These are phyloP conservation scores for Tachina lurida DNA, from an alignment of 2,888 invertebrate genomes.

Conservation along the genomic window DNA sequence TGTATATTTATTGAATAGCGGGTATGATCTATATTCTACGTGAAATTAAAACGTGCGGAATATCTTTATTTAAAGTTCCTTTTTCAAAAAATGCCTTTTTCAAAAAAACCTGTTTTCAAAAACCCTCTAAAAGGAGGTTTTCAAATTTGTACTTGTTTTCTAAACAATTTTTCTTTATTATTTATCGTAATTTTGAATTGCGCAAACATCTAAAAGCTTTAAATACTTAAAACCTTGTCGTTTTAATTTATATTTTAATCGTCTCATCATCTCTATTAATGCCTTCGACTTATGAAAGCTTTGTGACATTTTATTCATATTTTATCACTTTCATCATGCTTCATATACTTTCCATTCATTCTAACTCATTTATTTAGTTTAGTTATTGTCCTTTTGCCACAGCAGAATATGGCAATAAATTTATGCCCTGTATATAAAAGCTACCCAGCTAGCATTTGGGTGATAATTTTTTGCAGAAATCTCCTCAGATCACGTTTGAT, in stretches of 20 bases:
- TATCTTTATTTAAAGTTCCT: background rate
- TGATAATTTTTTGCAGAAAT: too few species aligned
- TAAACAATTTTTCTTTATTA: too few species aligned
- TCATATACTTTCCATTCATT: background rate
- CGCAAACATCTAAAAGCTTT: background rate
- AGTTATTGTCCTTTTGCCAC: background rate
- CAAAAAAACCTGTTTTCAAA: too few species aligned
- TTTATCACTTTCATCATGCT: background rate
- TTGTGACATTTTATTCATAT: conserved; percentile 27
- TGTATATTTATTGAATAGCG: too few species aligned
- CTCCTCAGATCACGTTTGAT: too few species aligned
- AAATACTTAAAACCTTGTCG: conserved; percentile 1
- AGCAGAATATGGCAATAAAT: conserved; percentile 15
- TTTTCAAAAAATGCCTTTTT: background rate
- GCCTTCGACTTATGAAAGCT: conserved; percentile 27
- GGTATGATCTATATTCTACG: too few species aligned
- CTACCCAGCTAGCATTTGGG: too few species aligned
- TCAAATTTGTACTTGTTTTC: too few species aligned
- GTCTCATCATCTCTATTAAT: conserved; percentile 26
- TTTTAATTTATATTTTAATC: conserved; percentile 5
- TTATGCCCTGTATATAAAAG: background rate
- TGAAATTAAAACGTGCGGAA: too few species aligned
- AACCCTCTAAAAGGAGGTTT: too few species aligned
- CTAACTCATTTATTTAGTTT: conserved; percentile 8
- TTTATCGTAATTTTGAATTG: background rate